Percentiles rank a stretch among this genome's conserved stretches.
phyloP scores from a whole-genome alignment of 2,888 invertebrate species.

The Cerastoderma edule region DNA sequence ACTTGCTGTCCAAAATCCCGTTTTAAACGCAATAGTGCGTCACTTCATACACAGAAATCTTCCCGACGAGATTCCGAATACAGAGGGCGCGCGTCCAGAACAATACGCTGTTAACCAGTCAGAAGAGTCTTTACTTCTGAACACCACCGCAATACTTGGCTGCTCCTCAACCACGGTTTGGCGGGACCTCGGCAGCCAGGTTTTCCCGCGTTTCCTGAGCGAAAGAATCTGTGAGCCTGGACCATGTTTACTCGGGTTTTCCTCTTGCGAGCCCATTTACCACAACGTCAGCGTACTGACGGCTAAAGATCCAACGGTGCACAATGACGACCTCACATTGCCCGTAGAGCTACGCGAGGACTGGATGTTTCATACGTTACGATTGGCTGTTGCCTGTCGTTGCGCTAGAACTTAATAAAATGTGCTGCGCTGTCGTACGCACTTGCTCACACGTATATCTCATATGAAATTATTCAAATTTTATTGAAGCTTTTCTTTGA shows the following conservation, averaged over 20 bases:
- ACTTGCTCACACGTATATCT: too few relatives aligned
- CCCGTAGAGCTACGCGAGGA: background rate
- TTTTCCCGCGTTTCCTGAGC: background rate
- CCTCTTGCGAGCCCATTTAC: constrained; percentile 7
- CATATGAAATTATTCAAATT: too few relatives aligned
- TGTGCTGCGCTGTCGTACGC: too few relatives aligned
- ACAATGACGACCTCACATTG: constrained; percentile 1
- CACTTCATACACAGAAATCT: constrained; percentile 17
- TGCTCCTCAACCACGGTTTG: background rate
- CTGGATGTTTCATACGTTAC: background rate
- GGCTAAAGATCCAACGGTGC: background rate
- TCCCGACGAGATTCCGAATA: background rate
- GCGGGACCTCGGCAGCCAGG: constrained; percentile 11
- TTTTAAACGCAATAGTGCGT: constrained; percentile 8
- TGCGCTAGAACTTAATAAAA: constrained; percentile 6
- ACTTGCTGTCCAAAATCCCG: constrained; percentile 2
- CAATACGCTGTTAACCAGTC: background rate
- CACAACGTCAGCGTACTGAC: constrained; percentile 15
- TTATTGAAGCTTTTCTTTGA: too few relatives aligned
- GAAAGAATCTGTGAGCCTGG: constrained; percentile 2
- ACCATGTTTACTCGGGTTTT: constrained; percentile 15
- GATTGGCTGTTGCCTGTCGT: background rate
- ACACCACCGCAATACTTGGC: constrained; percentile 1
- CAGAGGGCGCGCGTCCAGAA: background rate
- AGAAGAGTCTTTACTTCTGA: constrained; percentile 7